These are phyloP conservation scores for Ectemnius continuus DNA, from an alignment of 2,888 invertebrate species.

Conservation along the genomic window DNA sequence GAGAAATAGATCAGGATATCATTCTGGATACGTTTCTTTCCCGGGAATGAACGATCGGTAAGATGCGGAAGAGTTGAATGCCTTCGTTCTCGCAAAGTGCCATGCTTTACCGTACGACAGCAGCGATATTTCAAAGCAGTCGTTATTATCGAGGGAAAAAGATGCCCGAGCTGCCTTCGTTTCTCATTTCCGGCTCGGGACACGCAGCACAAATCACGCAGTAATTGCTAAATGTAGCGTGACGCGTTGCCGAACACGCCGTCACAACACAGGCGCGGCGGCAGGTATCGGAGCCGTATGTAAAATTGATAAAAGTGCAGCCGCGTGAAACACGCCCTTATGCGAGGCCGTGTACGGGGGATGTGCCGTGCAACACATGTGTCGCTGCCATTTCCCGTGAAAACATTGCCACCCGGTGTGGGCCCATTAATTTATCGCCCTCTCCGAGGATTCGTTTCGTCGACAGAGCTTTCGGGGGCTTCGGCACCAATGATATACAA, in stretches of 20 bases:
- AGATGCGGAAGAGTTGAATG: too few species aligned
- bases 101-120: too few species aligned
- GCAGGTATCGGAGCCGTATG: conserved; percentile 37
- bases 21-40: too few species aligned
- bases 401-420: conserved; percentile 1
- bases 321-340: too few species aligned
- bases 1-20: too few species aligned
- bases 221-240: conserved; percentile 71
- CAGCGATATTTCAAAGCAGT: conserved; percentile 54
- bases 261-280: conserved; percentile 21
- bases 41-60: too few species aligned
- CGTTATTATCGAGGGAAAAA: conserved; percentile 59
- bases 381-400: neutral
- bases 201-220: conserved; percentile 64
- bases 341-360: neutral
- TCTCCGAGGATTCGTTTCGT: too few species aligned
- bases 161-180: conserved; percentile 63
- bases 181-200: conserved; percentile 69
- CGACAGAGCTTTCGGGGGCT: too few species aligned
- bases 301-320: conserved; percentile 61
- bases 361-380: neutral
- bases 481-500: too few species aligned
- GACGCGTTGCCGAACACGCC: conserved; percentile 55
- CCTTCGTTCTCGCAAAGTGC: too few species aligned
- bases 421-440: conserved; percentile 2